These are phyloP conservation scores for Lucilia sericata DNA, from an alignment of 1,140 invertebrate species.

Conservation along the genomic window DNA sequence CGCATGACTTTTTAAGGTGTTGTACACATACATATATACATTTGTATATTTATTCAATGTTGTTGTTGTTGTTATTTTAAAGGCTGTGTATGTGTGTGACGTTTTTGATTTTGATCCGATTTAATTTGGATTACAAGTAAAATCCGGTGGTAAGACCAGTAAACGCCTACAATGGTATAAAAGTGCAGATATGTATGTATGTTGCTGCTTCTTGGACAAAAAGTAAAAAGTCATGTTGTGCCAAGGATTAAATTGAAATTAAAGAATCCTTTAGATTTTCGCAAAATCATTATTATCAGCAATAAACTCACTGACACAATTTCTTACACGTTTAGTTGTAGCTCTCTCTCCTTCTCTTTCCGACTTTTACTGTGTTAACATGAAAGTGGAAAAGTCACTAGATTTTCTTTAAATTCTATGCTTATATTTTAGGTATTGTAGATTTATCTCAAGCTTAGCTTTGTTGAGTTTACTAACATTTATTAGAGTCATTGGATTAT, in stretches of 20 bases:
- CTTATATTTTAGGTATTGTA: slow-evolving; percentile 23
- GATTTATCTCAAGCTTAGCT: slow-evolving; percentile 28
- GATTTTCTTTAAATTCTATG: background rate
- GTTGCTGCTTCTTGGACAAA: background rate
- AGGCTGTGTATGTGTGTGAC: background rate
- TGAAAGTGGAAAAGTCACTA: background rate
- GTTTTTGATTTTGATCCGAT: slow-evolving; percentile 45
- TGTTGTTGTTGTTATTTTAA: too few relatives aligned
- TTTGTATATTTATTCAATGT: too few relatives aligned
- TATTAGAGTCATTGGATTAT: slow-evolving; percentile 43
- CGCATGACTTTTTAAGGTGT: slow-evolving; percentile 2
- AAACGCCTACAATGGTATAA: slow-evolving; percentile 44
- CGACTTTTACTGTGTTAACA: background rate
- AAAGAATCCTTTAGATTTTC: background rate
- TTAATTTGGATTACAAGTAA: slow-evolving; percentile 46
- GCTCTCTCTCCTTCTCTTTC: background rate
- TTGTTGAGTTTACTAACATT: slow-evolving; percentile 37
- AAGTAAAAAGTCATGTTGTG: slow-evolving; percentile 40
- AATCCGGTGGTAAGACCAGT: slow-evolving; percentile 46
- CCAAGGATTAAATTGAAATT: slow-evolving; percentile 26
- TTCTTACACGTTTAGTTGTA: background rate
- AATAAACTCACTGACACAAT: background rate
- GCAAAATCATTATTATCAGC: background rate
- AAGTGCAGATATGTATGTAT: background rate
- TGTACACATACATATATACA: too few relatives aligned